A percentile compares a stretch with the other conserved stretches of the same genome.
phyloP scores from a whole-genome alignment of 2,888 invertebrate species.

The Leuctra nigra region DNA sequence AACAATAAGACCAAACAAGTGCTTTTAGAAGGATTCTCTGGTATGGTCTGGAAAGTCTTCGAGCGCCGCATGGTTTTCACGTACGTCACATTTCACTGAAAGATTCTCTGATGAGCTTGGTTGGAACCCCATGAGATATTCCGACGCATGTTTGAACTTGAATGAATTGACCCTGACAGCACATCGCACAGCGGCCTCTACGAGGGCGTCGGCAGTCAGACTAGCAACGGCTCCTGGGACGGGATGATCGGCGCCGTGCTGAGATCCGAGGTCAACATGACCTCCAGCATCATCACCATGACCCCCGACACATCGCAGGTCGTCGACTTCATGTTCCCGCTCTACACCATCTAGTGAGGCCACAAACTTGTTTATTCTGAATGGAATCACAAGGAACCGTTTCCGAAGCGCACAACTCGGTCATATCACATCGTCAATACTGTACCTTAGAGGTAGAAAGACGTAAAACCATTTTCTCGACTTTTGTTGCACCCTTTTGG shows the following conservation, averaged over 20 bases:
- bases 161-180: too few relatives aligned
- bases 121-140: too few relatives aligned
- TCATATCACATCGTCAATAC: too few relatives aligned
- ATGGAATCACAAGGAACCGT: too few relatives aligned
- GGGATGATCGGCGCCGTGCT: slow-evolving; percentile 17
- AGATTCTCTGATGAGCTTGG: too few relatives aligned
- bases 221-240: slow-evolving; percentile 17
- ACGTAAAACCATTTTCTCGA: too few relatives aligned
- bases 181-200: background rate
- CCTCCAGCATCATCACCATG: slow-evolving; percentile 15
- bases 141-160: too few relatives aligned
- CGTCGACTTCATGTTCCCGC: slow-evolving; percentile 20
- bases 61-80: slow-evolving; percentile 15
- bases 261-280: slow-evolving; percentile 13
- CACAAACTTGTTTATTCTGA: too few relatives aligned
- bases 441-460: too few relatives aligned
- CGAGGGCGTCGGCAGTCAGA: background rate
- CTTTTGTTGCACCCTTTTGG: too few relatives aligned
- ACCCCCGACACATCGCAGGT: slow-evolving; percentile 8
- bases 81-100: too few relatives aligned
- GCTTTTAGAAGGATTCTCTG: slow-evolving; percentile 16
- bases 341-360: slow-evolving; percentile 20
- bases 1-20: slow-evolving; percentile 3
- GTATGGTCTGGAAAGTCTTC: slow-evolving; percentile 17
- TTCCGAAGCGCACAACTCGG: too few relatives aligned